phyloP scores from a whole-genome alignment of 2,797 vertebrate genomes.

The Chrosomus eos region DNA sequence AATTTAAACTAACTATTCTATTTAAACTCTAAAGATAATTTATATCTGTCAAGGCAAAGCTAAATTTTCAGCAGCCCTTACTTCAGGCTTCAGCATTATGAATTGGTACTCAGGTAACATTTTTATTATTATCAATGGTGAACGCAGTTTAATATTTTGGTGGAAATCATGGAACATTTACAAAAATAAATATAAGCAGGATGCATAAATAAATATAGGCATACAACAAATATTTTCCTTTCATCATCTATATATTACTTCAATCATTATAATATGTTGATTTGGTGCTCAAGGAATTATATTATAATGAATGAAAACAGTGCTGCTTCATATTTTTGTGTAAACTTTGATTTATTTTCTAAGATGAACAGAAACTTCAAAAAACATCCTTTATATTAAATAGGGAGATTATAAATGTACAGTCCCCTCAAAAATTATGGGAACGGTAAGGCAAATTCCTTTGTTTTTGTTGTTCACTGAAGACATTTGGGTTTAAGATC shows the following conservation, averaged over 20 bases:
- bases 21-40: neutral
- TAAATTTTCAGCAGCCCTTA: neutral
- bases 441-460: too few species aligned
- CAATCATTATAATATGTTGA: neutral
- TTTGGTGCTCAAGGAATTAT: neutral
- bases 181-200: neutral
- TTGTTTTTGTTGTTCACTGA: too few species aligned
- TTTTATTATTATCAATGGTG: neutral
- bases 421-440: too few species aligned
- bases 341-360: neutral
- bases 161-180: neutral
- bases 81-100: neutral
- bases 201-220: conserved; percentile 1
- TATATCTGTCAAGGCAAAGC: neutral
- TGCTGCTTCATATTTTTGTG: neutral
- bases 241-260: neutral
- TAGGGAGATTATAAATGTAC: neutral
- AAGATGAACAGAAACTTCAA: neutral
- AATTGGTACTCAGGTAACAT: neutral
- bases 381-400: neutral
- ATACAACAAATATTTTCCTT: neutral
- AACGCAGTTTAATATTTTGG: neutral
- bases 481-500: too few species aligned
- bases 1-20: neutral
- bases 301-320: neutral